Percentiles rank a stretch among this genome's conserved stretches.
phyloP scores from a whole-genome alignment of 2,888 invertebrate genomes.

The Kryphioiulus occultus region DNA sequence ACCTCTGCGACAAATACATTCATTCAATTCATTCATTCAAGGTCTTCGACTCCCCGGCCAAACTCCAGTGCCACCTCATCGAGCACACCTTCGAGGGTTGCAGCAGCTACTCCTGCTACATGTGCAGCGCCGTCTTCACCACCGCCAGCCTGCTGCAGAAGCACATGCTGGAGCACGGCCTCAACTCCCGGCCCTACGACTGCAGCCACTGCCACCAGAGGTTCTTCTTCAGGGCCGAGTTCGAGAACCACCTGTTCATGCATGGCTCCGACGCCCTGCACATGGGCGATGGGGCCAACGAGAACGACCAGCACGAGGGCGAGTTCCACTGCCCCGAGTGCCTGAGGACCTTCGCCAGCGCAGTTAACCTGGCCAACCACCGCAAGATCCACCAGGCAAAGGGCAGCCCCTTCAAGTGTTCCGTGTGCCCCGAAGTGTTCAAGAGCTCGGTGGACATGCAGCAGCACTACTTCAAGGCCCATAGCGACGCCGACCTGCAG shows the following conservation, averaged over 20 bases:
- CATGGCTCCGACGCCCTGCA: conserved; percentile 52
- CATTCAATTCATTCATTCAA: no score
- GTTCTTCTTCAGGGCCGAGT: conserved; percentile 89
- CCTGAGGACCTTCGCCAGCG: conserved; percentile 59
- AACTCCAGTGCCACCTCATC: conserved; percentile 86
- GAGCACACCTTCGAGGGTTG: conserved; percentile 92
- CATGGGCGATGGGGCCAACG: background rate
- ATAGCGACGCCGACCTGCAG: conserved; percentile 52
- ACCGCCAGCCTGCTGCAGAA: conserved; percentile 81
- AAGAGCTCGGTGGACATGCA: conserved; percentile 58
- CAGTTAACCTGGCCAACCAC: conserved; percentile 59
- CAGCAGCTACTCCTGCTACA: conserved; percentile 82
- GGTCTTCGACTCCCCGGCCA: conserved; percentile 75
- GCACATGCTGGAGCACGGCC: conserved; percentile 83
- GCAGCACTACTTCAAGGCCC: conserved; percentile 60
- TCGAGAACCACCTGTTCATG: conserved; percentile 77
- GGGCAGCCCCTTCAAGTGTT: conserved; percentile 57
- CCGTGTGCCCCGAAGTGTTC: conserved; percentile 60
- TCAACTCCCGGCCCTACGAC: conserved; percentile 82
- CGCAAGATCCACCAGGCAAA: conserved; percentile 52
- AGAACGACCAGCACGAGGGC: conserved; percentile 37
- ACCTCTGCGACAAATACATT: no score
- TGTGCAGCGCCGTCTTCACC: conserved; percentile 87
- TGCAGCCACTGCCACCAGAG: conserved; percentile 82
- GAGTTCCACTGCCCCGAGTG: conserved; percentile 60